Conservation (phyloP, 2,797 vertebrate species). For the Lutjanus campechanus region DNA sequence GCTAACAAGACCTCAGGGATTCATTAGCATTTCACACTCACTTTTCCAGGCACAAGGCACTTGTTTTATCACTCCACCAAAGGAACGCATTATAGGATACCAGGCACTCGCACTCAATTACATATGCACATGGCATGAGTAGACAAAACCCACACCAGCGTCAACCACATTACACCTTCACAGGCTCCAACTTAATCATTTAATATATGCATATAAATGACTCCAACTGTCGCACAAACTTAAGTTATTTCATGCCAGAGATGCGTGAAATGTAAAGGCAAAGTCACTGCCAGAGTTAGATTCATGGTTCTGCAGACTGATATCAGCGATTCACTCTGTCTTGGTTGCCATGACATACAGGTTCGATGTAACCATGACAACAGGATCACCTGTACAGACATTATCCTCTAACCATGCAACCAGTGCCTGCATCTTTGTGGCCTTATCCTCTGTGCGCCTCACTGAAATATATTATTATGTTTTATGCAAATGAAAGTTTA, state of each 20-base stretch:
- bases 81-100: not conserved
- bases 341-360: constrained; percentile 56
- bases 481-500: not conserved
- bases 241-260: constrained; percentile 9
- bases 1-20: constrained; percentile 54
- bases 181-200: constrained; percentile 10
- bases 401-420: constrained; percentile 16
- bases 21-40: constrained; percentile 53
- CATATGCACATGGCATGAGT: not conserved
- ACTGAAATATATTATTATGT: not conserved
- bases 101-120: constrained; percentile 9
- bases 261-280: not conserved
- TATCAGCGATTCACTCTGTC: constrained; percentile 38
- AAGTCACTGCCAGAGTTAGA: constrained; percentile 3
- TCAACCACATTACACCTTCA: not conserved
- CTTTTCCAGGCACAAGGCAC: constrained; percentile 27
- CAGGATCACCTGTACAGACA: constrained; percentile 59
- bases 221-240: not conserved
- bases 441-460: not conserved
- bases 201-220: constrained; percentile 1
- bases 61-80: constrained; percentile 15
- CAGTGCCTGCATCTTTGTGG: not conserved
- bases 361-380: constrained; percentile 75
- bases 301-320: constrained; percentile 34
- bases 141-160: constrained; percentile 1